Percentiles rank a stretch among this genome's conserved stretches.
Evolutionary conservation across 2,888 invertebrate species (phyloP).

Genomic region (Philhelius pedissequus): DNA sequence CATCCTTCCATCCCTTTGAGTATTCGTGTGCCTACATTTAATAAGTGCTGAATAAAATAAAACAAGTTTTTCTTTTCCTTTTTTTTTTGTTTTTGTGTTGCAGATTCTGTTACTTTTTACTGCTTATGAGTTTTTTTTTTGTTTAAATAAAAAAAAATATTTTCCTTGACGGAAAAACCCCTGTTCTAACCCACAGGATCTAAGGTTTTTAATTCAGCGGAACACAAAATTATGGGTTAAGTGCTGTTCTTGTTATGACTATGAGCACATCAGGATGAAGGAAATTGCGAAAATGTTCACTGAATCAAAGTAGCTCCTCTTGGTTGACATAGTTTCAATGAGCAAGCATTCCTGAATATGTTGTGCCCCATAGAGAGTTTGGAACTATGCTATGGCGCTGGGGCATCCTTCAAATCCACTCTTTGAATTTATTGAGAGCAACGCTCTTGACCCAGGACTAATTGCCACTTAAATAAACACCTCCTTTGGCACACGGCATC

Average conservation of each 20-base stretch:
- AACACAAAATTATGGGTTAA: conserved; percentile 57
- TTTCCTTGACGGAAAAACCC: conserved; percentile 13
- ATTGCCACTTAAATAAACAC: conserved; percentile 67
- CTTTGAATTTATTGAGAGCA: conserved; percentile 39
- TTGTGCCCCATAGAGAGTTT: not conserved
- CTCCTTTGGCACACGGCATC: conserved; percentile 53
- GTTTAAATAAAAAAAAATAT: not conserved
- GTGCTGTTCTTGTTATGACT: conserved; percentile 21
- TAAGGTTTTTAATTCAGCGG: not conserved
- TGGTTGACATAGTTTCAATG: conserved; percentile 48
- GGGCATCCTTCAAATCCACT: not conserved
- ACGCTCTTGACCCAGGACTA: conserved; percentile 46
- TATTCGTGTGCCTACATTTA: conserved; percentile 44
- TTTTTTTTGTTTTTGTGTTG: not conserved
- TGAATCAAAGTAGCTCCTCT: not conserved
- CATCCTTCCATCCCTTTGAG: conserved; percentile 51
- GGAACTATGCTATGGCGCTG: not conserved
- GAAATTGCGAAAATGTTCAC: not conserved
- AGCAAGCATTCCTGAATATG: not conserved
- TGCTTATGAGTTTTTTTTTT: not conserved
- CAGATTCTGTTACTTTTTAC: conserved; percentile 1
- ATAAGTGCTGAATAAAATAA: conserved; percentile 31
- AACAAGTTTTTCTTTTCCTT: not conserved
- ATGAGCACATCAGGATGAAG: conserved; percentile 27
- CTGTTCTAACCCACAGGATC: conserved; percentile 31